phyloP scores from a whole-genome alignment of 1,140 invertebrate species.

The Physella acuta region DNA sequence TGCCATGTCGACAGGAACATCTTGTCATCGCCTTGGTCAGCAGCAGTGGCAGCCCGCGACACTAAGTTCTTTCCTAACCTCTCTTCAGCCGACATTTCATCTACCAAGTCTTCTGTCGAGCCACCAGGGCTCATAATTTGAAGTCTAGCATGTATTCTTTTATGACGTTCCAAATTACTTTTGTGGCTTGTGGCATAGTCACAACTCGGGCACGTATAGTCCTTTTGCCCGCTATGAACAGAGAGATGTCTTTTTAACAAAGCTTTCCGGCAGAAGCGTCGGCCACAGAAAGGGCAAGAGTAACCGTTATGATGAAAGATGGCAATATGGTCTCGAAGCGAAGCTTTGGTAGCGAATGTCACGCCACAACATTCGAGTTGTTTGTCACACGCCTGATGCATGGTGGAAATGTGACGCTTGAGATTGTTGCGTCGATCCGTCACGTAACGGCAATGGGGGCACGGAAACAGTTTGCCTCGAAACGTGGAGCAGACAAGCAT shows the following conservation, averaged over 20 bases:
- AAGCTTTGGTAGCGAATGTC: slow-evolving; percentile 59
- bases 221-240: slow-evolving; percentile 61
- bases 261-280: slow-evolving; percentile 62
- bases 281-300: slow-evolving; percentile 59
- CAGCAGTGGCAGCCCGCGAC: background rate
- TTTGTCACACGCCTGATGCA: slow-evolving; percentile 60
- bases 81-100: too few species aligned
- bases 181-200: slow-evolving; percentile 64
- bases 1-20: too few species aligned
- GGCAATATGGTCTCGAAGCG: slow-evolving; percentile 59
- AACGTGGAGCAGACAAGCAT: slow-evolving; percentile 57
- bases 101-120: too few species aligned
- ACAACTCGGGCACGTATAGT: slow-evolving; percentile 60
- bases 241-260: slow-evolving; percentile 62
- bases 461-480: slow-evolving; percentile 55
- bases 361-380: slow-evolving; percentile 60
- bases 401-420: slow-evolving; percentile 61
- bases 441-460: slow-evolving; percentile 59
- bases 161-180: slow-evolving; percentile 63
- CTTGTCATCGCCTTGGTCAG: background rate
- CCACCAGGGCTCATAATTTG: slow-evolving; percentile 35
- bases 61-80: background rate
- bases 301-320: slow-evolving; percentile 61
- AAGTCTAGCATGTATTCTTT: slow-evolving; percentile 52
- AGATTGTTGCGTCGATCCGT: slow-evolving; percentile 63